Percentiles rank a stretch among this genome's conserved stretches.
These are phyloP conservation scores for Phaenicophaeus curvirostris DNA, from an alignment of 2,797 vertebrate species.

Conservation along the genomic window DNA sequence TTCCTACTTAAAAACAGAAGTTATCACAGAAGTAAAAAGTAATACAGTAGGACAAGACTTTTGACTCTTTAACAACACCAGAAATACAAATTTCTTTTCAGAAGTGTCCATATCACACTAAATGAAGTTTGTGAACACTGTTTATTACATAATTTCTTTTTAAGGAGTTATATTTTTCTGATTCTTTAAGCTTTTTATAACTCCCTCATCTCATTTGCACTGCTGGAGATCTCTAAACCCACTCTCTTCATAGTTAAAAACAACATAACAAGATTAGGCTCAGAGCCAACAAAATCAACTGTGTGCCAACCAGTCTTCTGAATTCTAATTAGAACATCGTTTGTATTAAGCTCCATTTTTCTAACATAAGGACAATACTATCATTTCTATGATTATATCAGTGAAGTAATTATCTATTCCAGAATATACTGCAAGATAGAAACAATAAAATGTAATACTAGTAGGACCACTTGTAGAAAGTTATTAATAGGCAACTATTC, in stretches of 20 bases:
- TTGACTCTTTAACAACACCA: background rate
- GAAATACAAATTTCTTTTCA: background rate
- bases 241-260: slow-evolving; percentile 67
- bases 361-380: slow-evolving; percentile 21
- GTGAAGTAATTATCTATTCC: slow-evolving; percentile 43
- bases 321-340: slow-evolving; percentile 59
- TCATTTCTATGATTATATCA: slow-evolving; percentile 39
- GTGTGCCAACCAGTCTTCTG: slow-evolving; percentile 29
- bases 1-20: background rate
- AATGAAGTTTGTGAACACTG: background rate
- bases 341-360: slow-evolving; percentile 44
- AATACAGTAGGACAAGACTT: background rate
- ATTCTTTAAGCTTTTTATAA: slow-evolving; percentile 54
- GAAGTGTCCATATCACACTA: background rate
- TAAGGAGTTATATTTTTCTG: slow-evolving; percentile 2
- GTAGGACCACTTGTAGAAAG: background rate
- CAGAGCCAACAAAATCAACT: slow-evolving; percentile 59
- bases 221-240: slow-evolving; percentile 63
- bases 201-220: slow-evolving; percentile 51
- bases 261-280: slow-evolving; percentile 67
- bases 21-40: background rate
- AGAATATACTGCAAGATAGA: background rate
- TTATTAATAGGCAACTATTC: background rate
- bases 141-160: background rate
- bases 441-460: slow-evolving; percentile 20